Evolutionary conservation across 2,888 invertebrate genomes (phyloP).

Genomic region (Tiliacea citrago): DNA sequence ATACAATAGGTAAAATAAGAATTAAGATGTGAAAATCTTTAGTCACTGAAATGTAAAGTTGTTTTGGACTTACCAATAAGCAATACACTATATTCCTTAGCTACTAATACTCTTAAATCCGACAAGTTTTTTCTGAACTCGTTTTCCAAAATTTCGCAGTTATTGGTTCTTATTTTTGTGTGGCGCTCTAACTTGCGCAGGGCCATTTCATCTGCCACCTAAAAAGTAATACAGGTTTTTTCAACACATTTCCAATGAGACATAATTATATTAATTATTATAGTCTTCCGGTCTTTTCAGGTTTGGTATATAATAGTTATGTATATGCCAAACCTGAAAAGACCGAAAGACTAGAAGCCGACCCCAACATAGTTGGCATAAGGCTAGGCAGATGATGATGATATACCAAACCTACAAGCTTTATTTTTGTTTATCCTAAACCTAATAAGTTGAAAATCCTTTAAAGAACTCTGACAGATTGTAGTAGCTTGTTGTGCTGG

Average conservation of each 20-base stretch:
- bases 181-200: conserved; percentile 87
- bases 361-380: too few species aligned
- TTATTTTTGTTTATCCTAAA: too few species aligned
- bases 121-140: conserved; percentile 89
- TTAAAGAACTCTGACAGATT: too few species aligned
- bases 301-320: too few species aligned
- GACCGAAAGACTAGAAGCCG: too few species aligned
- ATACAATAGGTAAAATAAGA: not conserved
- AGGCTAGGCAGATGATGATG: too few species aligned
- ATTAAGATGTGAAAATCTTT: not conserved
- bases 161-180: conserved; percentile 89
- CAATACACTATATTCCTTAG: conserved; percentile 91
- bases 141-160: conserved; percentile 86
- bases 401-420: too few species aligned
- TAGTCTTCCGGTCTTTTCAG: too few species aligned
- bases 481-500: too few species aligned
- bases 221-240: conserved; percentile 35
- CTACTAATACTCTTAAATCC: conserved; percentile 91
- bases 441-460: too few species aligned
- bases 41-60: not conserved
- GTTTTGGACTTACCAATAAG: conserved; percentile 84
- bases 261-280: not conserved
- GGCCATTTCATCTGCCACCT: conserved; percentile 91
- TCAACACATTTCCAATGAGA: not conserved
- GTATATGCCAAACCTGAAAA: too few species aligned